Evolutionary conservation across 2,797 vertebrate species (phyloP), one percentile per base, ranked within the genome.

Genomic region (Enteromius trimaculatus): DNA sequence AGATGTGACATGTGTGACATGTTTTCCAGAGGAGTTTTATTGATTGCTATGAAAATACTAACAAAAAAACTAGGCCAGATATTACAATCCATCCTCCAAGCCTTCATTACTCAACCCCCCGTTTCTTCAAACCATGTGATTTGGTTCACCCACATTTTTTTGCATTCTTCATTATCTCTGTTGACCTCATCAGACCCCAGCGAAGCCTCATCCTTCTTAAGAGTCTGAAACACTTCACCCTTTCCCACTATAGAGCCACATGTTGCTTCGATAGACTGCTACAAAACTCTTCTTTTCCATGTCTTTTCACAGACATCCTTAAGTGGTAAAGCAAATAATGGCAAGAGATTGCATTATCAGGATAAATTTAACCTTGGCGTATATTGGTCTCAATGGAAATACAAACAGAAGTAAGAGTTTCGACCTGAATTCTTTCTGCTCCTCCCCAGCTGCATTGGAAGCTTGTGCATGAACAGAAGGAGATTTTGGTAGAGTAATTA

Each of bases 401-500:
- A 82, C 64, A 77, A 72, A 34, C 68, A 76, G 55, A 85, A 82
- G 72, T 34, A 51, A 65, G 74, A 85, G 75, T 77, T 84, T 77
- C 39, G 60, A 80, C 42, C 82, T 23, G 71, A 69, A 84, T 72
- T 64, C 55, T 26, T 69, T 81, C 60, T 17, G 69, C 76, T 82
- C 79, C 80, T 47, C 60, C 78, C 65, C 17, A 71, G 79, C 19
- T 77, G 53, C 9, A n/a, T 11, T 53, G 47, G 66, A 66, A 44
- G 64, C 75, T 75, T 81, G 49, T 44, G 66, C 44, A 13, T 44
- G 9, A 49, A 37, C 42, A 79, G 66, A 82, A 71, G 55, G 75
- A 76, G 80, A 29, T 64, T 16, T 70, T 47, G 13, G 60, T 79
- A n/a, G 49, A 37, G 80, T 94, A 93, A 94, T 94, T 93, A 93